Evolutionary conservation across 2,797 vertebrate genomes (phyloP), one percentile per base, ranked within the genome.

Genomic region (Gadopsis marmoratus): DNA sequence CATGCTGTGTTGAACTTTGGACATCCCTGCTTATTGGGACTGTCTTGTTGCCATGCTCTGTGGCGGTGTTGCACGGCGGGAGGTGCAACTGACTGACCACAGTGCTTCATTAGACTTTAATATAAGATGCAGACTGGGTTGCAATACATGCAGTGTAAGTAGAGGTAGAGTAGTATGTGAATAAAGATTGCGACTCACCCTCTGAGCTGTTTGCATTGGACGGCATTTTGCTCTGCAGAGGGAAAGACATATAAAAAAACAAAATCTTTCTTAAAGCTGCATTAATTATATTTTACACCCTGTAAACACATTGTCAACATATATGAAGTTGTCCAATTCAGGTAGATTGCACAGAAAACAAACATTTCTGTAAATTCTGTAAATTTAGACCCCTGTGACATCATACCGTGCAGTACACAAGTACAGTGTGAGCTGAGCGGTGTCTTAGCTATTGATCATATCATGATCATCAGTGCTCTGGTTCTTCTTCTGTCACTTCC

Each of bases 201-300:
- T 94, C 92, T 63, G 87, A 43, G 16, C 66, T n/a, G 48, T 73
- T 73, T 23, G 81, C 50, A 65, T 33, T 91, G 14, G 91, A 70
- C 19, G 41, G 37, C 56, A 35, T 75, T 86, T 88, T 95, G 82
- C 33, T 83, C 95, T 96, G 92, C 53, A n/a, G 65, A 82, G 43
- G 88, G 7, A 90, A 7, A 87, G 66, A 90, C 31, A 37, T 37
- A n/a, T n/a, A n/a, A n/a, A n/a, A 35, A 7, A 35, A 35, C 3
- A n/a, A 35, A 47, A 35, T 7, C 1, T 6, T 17, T 50, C 8
- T 19, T 60, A 23, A 41, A 59, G 12, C 5, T 48, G n/a, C 16
- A 48, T 37, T 33, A 12, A 12, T 35, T 3, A 17, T 31, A 29
- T 55, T 54, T 41, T 26, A 26, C 39, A 33, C 4, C 17, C 26